phyloP scores from a whole-genome alignment of 2,888 invertebrate species.

The Leptopterna dolabrata region DNA sequence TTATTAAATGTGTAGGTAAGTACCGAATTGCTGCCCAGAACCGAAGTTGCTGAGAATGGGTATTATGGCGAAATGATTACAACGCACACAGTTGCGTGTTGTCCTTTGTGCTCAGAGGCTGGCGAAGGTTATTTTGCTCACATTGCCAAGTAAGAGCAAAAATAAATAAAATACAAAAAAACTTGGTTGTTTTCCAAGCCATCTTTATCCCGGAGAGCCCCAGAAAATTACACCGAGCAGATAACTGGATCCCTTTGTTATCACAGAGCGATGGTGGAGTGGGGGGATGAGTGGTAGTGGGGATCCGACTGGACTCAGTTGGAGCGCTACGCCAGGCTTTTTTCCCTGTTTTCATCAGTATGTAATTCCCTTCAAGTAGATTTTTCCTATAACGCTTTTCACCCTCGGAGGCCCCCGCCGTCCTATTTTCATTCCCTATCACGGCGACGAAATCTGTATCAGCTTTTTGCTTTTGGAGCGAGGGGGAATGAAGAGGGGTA shows the following conservation, averaged over 20 bases:
- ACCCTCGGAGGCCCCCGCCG: background rate
- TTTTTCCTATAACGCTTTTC: constrained; percentile 38
- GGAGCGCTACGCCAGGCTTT: background rate
- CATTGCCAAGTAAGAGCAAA: background rate
- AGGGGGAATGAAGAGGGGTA: background rate
- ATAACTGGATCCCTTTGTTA: constrained; percentile 47
- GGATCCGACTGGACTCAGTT: constrained; percentile 25
- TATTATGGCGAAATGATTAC: no score
- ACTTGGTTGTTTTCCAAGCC: constrained; percentile 34
- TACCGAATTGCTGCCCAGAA: no score
- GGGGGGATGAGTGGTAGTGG: background rate
- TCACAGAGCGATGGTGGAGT: background rate
- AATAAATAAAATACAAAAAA: constrained; percentile 51
- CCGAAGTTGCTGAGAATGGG: no score
- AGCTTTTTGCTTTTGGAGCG: background rate
- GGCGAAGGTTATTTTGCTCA: no score
- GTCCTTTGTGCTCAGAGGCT: no score
- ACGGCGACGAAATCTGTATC: constrained; percentile 45
- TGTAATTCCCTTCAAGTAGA: constrained; percentile 49
- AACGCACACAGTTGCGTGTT: no score
- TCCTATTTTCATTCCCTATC: constrained; percentile 46
- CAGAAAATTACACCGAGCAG: constrained; percentile 44
- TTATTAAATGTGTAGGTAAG: no score
- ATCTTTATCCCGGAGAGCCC: constrained; percentile 39
- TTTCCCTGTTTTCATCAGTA: constrained; percentile 44